A percentile compares a stretch with the other conserved stretches of the same genome.
phyloP scores from a whole-genome alignment of 2,797 vertebrate genomes.

The Poeciliopsis gracilis region DNA sequence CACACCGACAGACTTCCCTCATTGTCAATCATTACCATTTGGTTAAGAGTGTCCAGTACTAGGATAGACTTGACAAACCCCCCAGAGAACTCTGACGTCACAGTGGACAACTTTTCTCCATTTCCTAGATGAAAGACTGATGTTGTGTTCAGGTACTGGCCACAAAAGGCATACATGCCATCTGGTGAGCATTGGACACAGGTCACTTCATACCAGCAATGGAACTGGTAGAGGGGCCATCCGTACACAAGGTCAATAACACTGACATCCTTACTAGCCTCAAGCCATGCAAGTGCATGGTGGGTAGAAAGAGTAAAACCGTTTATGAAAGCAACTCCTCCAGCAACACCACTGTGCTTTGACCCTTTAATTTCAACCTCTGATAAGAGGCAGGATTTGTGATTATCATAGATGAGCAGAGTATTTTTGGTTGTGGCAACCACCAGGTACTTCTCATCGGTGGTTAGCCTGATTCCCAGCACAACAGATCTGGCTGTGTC shows the following conservation, averaged over 20 bases:
- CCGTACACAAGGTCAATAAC: conserved; percentile 96
- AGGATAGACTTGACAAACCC: conserved; percentile 98
- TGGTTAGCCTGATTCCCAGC: conserved; percentile 92
- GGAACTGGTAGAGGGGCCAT: conserved; percentile 98
- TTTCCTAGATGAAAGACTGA: conserved; percentile 96
- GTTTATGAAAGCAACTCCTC: conserved; percentile 91
- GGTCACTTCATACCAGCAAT: conserved; percentile 99
- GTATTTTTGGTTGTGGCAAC: conserved; percentile 98
- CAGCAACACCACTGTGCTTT: conserved; percentile 89
- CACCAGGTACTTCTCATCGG: conserved; percentile 95
- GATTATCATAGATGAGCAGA: conserved; percentile 95
- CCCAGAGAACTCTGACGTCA: conserved; percentile 96
- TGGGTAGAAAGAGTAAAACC: conserved; percentile 95
- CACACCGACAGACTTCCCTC: conserved; percentile 97
- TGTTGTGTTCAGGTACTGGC: conserved; percentile 95
- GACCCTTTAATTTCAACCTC: conserved; percentile 98
- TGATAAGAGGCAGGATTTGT: conserved; percentile 96
- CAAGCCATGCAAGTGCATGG: conserved; percentile 96
- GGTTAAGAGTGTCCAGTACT: conserved; percentile 90
- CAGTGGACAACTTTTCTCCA: conserved; percentile 93
- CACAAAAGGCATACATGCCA: conserved; percentile 95
- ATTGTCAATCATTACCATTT: conserved; percentile 99
- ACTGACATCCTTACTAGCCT: conserved; percentile 97
- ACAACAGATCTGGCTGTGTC: conserved; percentile 95
- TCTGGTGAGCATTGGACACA: conserved; percentile 97